Conservation (phyloP, 2,797 vertebrate species). For the Eleutherodactylus coqui region DNA sequence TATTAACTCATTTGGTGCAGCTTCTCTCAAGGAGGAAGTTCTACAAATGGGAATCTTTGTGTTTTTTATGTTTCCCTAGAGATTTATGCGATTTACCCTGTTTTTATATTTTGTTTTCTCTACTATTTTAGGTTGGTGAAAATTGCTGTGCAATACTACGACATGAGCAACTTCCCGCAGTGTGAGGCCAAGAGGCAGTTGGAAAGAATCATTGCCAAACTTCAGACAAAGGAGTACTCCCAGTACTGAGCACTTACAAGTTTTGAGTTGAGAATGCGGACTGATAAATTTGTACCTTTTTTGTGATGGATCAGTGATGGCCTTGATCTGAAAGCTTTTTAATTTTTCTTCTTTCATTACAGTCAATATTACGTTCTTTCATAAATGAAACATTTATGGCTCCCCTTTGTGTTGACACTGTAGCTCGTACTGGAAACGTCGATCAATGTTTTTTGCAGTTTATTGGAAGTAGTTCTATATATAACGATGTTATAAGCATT, state of each 20-base stretch:
- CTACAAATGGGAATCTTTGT: too few species aligned
- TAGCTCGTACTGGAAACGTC: conserved; percentile 85
- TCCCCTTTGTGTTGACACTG: conserved; percentile 87
- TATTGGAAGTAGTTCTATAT: conserved; percentile 88
- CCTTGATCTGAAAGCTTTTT: conserved; percentile 86
- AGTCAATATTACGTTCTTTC: conserved; percentile 89
- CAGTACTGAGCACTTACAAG: conserved; percentile 84
- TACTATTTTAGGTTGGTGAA: conserved; percentile 90
- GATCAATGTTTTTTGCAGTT: conserved; percentile 88
- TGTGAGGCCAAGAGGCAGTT: conserved; percentile 97
- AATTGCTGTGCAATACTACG: conserved; percentile 95
- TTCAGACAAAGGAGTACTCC: conserved; percentile 95
- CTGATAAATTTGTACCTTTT: conserved; percentile 83
- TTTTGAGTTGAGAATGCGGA: conserved; percentile 78
- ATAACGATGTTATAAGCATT: conserved; percentile 85
- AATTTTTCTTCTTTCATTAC: conserved; percentile 82
- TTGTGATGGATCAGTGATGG: conserved; percentile 84
- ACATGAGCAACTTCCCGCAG: conserved; percentile 98
- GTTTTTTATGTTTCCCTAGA: too few species aligned
- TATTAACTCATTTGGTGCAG: background rate
- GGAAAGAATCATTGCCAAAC: conserved; percentile 94
- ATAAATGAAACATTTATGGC: conserved; percentile 86
- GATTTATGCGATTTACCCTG: too few species aligned
- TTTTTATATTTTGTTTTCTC: conserved; percentile 60
- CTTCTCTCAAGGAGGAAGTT: too few species aligned